A percentile compares a stretch with the other conserved stretches of the same genome.
These are phyloP conservation scores for Atherinosoma microstoma DNA, from an alignment of 2,797 vertebrate genomes.

Conservation along the genomic window DNA sequence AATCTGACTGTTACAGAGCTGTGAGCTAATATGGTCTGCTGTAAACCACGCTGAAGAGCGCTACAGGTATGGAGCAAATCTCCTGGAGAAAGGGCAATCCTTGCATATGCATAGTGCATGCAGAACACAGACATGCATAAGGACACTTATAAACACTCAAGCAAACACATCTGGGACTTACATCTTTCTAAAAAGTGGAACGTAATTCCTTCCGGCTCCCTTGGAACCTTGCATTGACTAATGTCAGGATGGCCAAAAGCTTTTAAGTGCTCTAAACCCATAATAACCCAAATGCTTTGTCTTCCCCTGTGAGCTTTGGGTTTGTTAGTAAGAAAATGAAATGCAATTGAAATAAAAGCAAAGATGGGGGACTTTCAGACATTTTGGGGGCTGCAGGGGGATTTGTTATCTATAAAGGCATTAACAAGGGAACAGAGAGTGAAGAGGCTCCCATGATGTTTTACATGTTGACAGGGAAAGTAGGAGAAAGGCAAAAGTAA, in stretches of 20 bases:
- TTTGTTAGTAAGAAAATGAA: conserved; percentile 66
- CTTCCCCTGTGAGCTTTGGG: conserved; percentile 60
- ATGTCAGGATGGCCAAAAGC: conserved; percentile 75
- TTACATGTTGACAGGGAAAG: conserved; percentile 42
- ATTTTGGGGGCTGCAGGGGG: conserved; percentile 51
- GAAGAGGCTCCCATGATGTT: conserved; percentile 58
- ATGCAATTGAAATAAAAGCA: conserved; percentile 67
- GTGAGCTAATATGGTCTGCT: conserved; percentile 68
- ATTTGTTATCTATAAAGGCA: conserved; percentile 57
- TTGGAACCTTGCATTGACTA: conserved; percentile 60
- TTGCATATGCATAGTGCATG: conserved; percentile 50
- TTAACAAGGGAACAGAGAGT: conserved; percentile 55
- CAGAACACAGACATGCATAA: conserved; percentile 21
- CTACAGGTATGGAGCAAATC: conserved; percentile 47
- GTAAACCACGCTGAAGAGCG: conserved; percentile 48
- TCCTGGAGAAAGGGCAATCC: conserved; percentile 43
- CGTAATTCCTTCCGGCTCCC: conserved; percentile 60
- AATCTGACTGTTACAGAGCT: conserved; percentile 65
- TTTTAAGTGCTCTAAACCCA: conserved; percentile 80
- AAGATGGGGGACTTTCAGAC: conserved; percentile 54
- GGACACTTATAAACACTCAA: conserved; percentile 51
- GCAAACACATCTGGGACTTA: conserved; percentile 64
- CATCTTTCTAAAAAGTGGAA: conserved; percentile 58
- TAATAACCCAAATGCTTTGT: conserved; percentile 71
- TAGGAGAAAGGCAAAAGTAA: conserved; percentile 26